Evolutionary conservation across 2,797 vertebrate genomes (phyloP).

Genomic region (Helostoma temminkii): DNA sequence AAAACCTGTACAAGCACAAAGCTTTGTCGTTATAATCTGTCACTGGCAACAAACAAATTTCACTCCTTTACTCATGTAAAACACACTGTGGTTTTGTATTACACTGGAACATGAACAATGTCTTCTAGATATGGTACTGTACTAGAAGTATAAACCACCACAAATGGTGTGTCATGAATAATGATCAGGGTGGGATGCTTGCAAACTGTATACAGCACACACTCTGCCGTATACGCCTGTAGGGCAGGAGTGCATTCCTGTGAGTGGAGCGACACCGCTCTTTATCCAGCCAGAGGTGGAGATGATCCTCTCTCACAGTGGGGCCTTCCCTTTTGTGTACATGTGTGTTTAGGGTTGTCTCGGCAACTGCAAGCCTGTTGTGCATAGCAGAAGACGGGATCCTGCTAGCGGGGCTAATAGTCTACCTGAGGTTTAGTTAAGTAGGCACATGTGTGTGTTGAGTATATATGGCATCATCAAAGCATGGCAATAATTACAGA

Average conservation of each 20-base stretch:
- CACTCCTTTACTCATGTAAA: slow-evolving; percentile 4
- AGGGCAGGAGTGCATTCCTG: slow-evolving; percentile 77
- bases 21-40: slow-evolving; percentile 5
- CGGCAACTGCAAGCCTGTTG: slow-evolving; percentile 59
- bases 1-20: slow-evolving; percentile 12
- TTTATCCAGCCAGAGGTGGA: slow-evolving; percentile 79
- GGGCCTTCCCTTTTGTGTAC: slow-evolving; percentile 72
- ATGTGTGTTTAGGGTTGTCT: slow-evolving; percentile 76
- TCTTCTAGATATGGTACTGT: slow-evolving; percentile 14
- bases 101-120: slow-evolving; percentile 5
- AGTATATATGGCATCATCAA: slow-evolving; percentile 79
- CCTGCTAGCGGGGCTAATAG: slow-evolving; percentile 59
- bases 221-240: slow-evolving; percentile 58
- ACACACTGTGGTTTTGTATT: not conserved
- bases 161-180: slow-evolving; percentile 72
- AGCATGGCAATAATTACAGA: slow-evolving; percentile 86
- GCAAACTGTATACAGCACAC: slow-evolving; percentile 63
- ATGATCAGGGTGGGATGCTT: slow-evolving; percentile 72
- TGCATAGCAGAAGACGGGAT: slow-evolving; percentile 52
- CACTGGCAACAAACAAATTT: slow-evolving; percentile 1
- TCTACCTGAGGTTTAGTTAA: slow-evolving; percentile 76
- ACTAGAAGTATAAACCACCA: slow-evolving; percentile 46
- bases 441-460: slow-evolving; percentile 61
- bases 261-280: slow-evolving; percentile 58
- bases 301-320: slow-evolving; percentile 72